Evolutionary conservation across 2,113 vertebrate species (phyloP).

Genomic region (Typhlomys cinereus): DNA sequence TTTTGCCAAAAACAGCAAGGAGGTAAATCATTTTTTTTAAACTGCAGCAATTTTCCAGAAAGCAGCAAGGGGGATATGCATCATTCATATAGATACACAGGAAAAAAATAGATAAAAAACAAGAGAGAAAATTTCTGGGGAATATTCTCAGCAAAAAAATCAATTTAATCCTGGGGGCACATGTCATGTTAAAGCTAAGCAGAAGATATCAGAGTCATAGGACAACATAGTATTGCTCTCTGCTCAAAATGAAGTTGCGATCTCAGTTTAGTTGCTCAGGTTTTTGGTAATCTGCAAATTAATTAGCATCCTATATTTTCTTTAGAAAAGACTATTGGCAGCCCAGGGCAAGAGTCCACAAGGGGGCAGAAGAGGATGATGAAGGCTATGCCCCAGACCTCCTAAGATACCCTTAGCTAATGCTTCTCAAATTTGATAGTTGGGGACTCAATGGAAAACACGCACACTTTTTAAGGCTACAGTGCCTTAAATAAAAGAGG

Average conservation of each 20-base stretch:
- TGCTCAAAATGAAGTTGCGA: not conserved
- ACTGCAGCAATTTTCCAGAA: not conserved
- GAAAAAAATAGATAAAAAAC: not conserved
- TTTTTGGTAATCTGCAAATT: not conserved
- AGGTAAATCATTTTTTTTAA: not conserved
- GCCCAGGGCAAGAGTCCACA: not conserved
- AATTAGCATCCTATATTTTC: not conserved
- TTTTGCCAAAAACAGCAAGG: not conserved
- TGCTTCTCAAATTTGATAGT: not conserved
- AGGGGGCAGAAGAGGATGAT: constrained; percentile 64
- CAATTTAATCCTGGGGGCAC: not conserved
- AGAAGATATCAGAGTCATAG: too few species aligned
- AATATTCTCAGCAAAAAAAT: not conserved
- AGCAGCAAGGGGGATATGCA: not conserved
- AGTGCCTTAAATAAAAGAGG: not conserved
- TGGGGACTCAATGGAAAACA: not conserved
- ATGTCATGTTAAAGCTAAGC: not conserved
- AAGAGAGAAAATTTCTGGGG: not conserved
- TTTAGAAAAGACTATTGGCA: not conserved
- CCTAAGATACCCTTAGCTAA: too few species aligned
- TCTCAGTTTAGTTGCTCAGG: not conserved
- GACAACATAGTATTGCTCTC: not conserved
- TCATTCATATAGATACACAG: not conserved
- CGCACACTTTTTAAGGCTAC: too few species aligned
- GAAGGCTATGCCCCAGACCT: not conserved